These are phyloP conservation scores for Ctenodactylus gundi DNA, from an alignment of 2,113 vertebrate species.

Conservation along the genomic window DNA sequence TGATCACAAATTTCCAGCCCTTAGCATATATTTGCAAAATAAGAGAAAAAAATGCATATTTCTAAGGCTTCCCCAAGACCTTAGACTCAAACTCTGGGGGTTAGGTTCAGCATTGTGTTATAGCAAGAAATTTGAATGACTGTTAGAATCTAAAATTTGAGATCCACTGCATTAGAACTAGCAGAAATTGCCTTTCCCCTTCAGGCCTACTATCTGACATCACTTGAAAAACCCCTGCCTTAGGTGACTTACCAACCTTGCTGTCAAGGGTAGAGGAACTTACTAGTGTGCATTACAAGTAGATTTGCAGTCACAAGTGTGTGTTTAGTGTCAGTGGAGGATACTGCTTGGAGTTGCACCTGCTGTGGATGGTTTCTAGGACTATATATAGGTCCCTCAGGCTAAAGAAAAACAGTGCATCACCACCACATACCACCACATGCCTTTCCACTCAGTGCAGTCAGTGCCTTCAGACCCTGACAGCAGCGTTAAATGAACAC, in stretches of 20 bases:
- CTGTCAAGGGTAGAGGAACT: neutral
- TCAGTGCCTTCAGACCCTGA: conserved; percentile 44
- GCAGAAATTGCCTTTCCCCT: neutral
- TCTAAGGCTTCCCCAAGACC: neutral
- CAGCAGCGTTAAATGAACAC: neutral
- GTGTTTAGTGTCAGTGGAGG: neutral
- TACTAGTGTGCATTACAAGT: neutral
- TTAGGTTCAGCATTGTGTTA: neutral
- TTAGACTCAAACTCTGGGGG: neutral
- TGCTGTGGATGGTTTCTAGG: neutral
- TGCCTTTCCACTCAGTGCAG: neutral
- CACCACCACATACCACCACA: neutral
- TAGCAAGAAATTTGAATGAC: neutral
- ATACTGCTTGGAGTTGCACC: neutral
- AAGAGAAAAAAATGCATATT: neutral
- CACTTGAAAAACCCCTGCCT: conserved; percentile 35
- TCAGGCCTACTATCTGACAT: neutral
- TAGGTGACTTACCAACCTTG: neutral
- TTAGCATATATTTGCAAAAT: conserved; percentile 34
- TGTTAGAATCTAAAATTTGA: neutral
- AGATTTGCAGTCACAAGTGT: neutral
- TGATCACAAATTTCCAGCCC: conserved; percentile 1
- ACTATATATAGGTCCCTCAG: neutral
- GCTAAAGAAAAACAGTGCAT: neutral
- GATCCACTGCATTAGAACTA: neutral